Evolutionary conservation across 2,113 vertebrate species (phyloP), one percentile per base, ranked within the genome.

Genomic region (Pelodiscus sinensis): DNA sequence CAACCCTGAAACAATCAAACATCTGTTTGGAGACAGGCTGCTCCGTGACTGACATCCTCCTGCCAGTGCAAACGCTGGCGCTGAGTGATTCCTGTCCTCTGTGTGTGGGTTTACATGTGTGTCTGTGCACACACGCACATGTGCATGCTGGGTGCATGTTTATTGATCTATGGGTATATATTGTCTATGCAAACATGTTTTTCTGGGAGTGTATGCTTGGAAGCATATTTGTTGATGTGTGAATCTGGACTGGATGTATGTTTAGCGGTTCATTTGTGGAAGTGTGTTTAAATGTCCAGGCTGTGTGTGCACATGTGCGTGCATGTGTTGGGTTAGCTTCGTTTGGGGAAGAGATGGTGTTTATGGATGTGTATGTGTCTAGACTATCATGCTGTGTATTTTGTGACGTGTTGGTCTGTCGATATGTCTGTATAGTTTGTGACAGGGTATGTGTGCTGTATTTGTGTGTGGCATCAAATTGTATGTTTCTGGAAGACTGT

Each of bases 1-100:
- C 98, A 98, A 97, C 98, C 98, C 98, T 96, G 98, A 98, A 99
- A 99, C 98, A 99, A 99, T 99, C 97, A 98, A 98, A 98, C 98
- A 99, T 99, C 98, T 99, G 98, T 99, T 98, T 98, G 98, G 98
- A 99, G 98, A 97, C 97, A 85, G 91, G 97, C 98, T 98, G 97
- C 96, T 97, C 92, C 94, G 92, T 95, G 96, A 92, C 97, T 98
- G 92, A 97, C 97, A 92, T 96, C 96, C 98, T 98, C 98, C 98
- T 98, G 98, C 96, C 97, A 97, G 96, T 93, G 96, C 86, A 97
- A 97, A 97, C 96, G 94, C 94, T 57, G 90, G 94, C 92, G 95
- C 97, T 96, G 95, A 97, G 94, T 89, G 96, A 96, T 93, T 95
- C 95, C 93, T 96, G 96, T 94, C 95, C 88, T 91, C 71, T 95